Percentiles rank a stretch among this genome's conserved stretches.
These are phyloP conservation scores for Anguilla obscura DNA, from an alignment of 2,797 vertebrate species.

Conservation along the genomic window DNA sequence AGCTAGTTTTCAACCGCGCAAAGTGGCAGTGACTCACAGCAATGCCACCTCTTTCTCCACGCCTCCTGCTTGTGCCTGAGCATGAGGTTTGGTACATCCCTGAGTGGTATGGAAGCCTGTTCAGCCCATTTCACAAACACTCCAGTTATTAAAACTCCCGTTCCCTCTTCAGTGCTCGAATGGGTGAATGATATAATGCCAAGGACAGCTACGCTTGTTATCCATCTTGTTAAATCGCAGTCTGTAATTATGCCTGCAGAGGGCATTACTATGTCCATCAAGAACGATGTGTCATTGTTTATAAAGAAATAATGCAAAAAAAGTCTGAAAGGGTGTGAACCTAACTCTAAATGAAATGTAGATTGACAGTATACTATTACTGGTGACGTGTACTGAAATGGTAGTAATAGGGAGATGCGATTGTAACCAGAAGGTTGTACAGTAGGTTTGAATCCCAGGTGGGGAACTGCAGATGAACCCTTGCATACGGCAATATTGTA, in stretches of 20 bases:
- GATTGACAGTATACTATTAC: not conserved
- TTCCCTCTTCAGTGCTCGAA: conserved; percentile 18
- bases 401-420: not conserved
- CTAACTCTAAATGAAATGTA: no score
- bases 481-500: not conserved
- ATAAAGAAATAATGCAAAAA: no score
- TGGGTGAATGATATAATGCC: not conserved
- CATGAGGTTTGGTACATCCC: conserved; percentile 48
- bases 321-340: no score
- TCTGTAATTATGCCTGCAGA: not conserved
- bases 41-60: conserved; percentile 41
- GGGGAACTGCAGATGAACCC: not conserved
- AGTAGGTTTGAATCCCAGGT: not conserved
- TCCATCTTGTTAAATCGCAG: not conserved
- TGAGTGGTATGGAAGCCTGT: conserved; percentile 48
- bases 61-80: conserved; percentile 46
- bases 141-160: conserved; percentile 45
- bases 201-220: not conserved
- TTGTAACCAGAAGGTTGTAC: not conserved
- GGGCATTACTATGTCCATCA: not conserved
- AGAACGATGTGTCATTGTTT: not conserved
- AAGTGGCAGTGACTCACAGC: conserved; percentile 41
- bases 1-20: conserved; percentile 46
- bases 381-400: not conserved
- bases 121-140: conserved; percentile 53